Percentiles rank a stretch among this genome's conserved stretches.
Conservation (phyloP, 2,888 invertebrate species). For the Protodeltote pygarga region DNA sequence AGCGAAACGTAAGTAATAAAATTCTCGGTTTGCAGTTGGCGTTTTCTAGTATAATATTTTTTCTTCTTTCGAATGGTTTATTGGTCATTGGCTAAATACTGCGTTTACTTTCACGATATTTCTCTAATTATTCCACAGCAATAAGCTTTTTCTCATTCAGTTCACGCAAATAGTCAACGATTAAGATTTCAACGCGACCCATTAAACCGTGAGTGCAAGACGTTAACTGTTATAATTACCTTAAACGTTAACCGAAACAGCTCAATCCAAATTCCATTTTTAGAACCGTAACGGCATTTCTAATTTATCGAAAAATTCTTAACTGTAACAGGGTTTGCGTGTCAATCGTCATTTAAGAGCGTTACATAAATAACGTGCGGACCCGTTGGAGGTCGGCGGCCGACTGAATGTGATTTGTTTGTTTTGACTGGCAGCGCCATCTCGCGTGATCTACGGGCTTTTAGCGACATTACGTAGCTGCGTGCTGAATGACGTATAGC, state of each 20-base stretch:
- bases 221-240: too few relatives aligned
- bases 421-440: conserved; percentile 68
- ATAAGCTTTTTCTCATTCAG: too few relatives aligned
- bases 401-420: conserved; percentile 69
- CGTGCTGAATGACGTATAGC: conserved; percentile 48
- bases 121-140: too few relatives aligned
- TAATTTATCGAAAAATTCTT: conserved; percentile 17
- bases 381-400: conserved; percentile 49
- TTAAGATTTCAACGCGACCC: too few relatives aligned
- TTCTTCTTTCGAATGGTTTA: too few relatives aligned
- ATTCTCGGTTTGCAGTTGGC: too few relatives aligned
- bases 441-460: conserved; percentile 68
- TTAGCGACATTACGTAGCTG: conserved; percentile 49
- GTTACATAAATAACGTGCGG: conserved; percentile 55
- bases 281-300: conserved; percentile 5
- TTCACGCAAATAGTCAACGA: too few relatives aligned
- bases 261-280: conserved; percentile 2
- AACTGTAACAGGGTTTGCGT: conserved; percentile 47
- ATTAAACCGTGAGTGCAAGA: too few relatives aligned
- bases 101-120: too few relatives aligned
- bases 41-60: too few relatives aligned
- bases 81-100: too few relatives aligned
- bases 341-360: conserved; percentile 47
- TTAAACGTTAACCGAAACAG: neutral
- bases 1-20: too few relatives aligned